A percentile compares a stretch with the other conserved stretches of the same genome.
phyloP scores from a whole-genome alignment of 1,140 invertebrate genomes.

The Ceratina calcarata region DNA sequence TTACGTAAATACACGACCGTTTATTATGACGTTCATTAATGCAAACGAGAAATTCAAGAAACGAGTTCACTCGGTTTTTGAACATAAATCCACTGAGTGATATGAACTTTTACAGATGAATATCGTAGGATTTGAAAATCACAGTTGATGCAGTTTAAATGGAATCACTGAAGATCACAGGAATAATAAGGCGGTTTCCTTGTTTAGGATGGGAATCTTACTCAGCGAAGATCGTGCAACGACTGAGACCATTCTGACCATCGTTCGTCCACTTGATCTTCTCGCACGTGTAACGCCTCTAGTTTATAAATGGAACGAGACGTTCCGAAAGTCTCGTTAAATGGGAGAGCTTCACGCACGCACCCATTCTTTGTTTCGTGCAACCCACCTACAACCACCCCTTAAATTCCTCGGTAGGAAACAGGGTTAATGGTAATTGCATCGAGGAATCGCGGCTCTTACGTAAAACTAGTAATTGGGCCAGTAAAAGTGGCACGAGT shows the following conservation, averaged over 20 bases:
- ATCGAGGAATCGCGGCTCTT: background rate
- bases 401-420: background rate
- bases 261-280: constrained; percentile 33
- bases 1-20: constrained; percentile 6
- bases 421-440: constrained; percentile 34
- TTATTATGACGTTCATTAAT: constrained; percentile 19
- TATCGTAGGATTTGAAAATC: too few species aligned
- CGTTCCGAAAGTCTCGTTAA: constrained; percentile 12
- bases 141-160: too few species aligned
- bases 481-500: background rate
- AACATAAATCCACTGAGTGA: too few species aligned
- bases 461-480: background rate
- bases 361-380: background rate
- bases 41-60: background rate
- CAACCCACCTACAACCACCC: background rate
- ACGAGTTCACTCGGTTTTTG: too few species aligned
- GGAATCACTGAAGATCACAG: too few species aligned
- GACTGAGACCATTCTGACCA: constrained; percentile 44
- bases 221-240: constrained; percentile 29
- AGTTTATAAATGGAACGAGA: constrained; percentile 58
- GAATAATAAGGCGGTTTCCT: background rate
- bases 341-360: constrained; percentile 3
- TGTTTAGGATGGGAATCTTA: background rate
- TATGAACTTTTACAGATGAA: too few species aligned
- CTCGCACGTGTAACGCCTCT: constrained; percentile 40